phyloP scores from a whole-genome alignment of 2,888 invertebrate genomes.

The Hirtodrosophila confusa region DNA sequence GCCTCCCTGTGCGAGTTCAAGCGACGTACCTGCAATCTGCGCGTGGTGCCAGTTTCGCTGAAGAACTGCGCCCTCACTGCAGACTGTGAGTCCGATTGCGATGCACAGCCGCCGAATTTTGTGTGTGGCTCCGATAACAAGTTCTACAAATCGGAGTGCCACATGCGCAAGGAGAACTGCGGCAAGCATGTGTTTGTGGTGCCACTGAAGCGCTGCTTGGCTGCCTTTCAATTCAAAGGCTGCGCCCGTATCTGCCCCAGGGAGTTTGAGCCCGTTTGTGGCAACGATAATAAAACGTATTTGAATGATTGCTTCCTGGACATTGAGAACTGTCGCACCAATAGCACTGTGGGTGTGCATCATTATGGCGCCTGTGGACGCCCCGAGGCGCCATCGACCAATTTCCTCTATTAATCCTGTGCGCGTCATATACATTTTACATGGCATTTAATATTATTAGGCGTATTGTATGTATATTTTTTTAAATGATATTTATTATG shows the following conservation, averaged over 20 bases:
- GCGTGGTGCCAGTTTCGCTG: constrained; percentile 92
- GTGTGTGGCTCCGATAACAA: constrained; percentile 96
- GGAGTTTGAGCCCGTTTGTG: constrained; percentile 95
- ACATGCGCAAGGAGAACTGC: constrained; percentile 96
- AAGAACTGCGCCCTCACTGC: constrained; percentile 94
- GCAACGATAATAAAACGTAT: constrained; percentile 96
- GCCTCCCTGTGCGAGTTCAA: constrained; percentile 94
- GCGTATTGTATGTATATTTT: constrained; percentile 68
- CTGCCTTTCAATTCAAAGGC: constrained; percentile 93
- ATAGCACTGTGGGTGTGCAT: constrained; percentile 89
- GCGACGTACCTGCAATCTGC: constrained; percentile 92
- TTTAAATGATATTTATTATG: constrained; percentile 76
- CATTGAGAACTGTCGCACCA: constrained; percentile 94
- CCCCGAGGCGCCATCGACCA: constrained; percentile 93
- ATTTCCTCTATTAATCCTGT: constrained; percentile 89
- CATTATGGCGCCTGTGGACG: constrained; percentile 94
- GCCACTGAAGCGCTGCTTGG: constrained; percentile 93
- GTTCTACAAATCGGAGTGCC: constrained; percentile 94
- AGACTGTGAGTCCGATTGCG: constrained; percentile 88
- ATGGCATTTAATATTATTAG: constrained; percentile 77
- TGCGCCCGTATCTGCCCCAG: constrained; percentile 94
- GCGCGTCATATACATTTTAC: constrained; percentile 45
- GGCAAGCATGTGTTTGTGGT: constrained; percentile 96
- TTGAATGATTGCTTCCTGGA: constrained; percentile 96
- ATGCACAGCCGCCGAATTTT: constrained; percentile 88